Conservation (phyloP, 2,888 invertebrate species). For the Bimastos eiseni region DNA sequence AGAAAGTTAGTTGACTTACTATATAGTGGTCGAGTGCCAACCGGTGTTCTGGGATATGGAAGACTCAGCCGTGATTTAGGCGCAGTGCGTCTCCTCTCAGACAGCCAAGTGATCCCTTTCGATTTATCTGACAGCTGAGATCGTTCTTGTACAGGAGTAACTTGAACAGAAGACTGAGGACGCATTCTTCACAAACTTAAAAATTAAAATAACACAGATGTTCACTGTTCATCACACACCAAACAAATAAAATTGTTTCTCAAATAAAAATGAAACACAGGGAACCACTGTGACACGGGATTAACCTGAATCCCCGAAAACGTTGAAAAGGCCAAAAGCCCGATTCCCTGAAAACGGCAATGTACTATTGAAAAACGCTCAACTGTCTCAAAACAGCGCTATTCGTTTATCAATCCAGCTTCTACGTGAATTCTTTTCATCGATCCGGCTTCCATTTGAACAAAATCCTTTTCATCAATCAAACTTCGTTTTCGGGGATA, state of each 20-base stretch:
- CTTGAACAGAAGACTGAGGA: not conserved
- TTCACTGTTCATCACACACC: not conserved
- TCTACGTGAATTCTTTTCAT: too few species aligned
- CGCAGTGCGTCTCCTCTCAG: not conserved
- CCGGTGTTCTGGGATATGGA: conserved; percentile 13
- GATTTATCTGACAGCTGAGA: not conserved
- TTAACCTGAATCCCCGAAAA: too few species aligned
- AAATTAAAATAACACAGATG: not conserved
- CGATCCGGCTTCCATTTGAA: too few species aligned
- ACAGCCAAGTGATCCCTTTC: not conserved
- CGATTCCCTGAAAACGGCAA: too few species aligned
- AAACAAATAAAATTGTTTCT: not conserved
- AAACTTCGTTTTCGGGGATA: too few species aligned
- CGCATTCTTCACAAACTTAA: not conserved
- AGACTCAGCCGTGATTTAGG: not conserved
- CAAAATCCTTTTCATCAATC: too few species aligned
- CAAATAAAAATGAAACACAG: too few species aligned
- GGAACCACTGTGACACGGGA: too few species aligned
- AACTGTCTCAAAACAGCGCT: too few species aligned
- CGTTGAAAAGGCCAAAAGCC: too few species aligned
- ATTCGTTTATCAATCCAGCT: too few species aligned
- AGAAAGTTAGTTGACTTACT: not conserved
- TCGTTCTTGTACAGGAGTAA: not conserved
- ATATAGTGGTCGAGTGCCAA: not conserved
- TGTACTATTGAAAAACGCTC: too few species aligned